phyloP scores from a whole-genome alignment of 1,140 invertebrate species.

The Bathynomus jamesi region DNA sequence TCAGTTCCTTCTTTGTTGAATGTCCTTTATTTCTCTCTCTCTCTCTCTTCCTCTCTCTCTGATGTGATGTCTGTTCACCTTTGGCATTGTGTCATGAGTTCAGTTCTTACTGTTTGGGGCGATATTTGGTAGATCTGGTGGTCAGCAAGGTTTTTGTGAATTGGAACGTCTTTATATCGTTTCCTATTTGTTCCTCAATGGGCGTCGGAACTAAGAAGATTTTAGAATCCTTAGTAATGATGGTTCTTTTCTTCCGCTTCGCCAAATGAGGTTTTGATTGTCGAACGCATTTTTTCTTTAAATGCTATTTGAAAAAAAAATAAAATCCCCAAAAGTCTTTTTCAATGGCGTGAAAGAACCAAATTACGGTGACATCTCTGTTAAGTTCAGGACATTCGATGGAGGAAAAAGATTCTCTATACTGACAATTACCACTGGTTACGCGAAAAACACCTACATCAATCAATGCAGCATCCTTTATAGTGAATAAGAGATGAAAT shows the following conservation, averaged over 20 bases:
- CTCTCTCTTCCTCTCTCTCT: not conserved
- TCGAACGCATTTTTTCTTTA: not conserved
- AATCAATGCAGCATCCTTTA: not conserved
- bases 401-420: not conserved
- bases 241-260: not conserved
- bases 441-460: not conserved
- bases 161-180: not conserved
- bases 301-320: not conserved
- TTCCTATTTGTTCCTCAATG: not conserved
- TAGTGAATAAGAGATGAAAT: not conserved
- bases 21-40: not conserved
- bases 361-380: not conserved
- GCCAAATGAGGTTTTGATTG: not conserved
- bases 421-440: not conserved
- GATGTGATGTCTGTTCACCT: not conserved
- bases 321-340: not conserved
- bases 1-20: no score
- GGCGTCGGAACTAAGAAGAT: not conserved
- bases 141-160: not conserved
- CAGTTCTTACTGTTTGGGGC: not conserved
- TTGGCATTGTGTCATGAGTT: not conserved
- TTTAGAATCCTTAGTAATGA: not conserved
- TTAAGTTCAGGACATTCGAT: no score
- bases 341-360: not conserved
- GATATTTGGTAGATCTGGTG: not conserved